phyloP scores from a whole-genome alignment of 2,888 invertebrate species.

The Operophtera brumata region DNA sequence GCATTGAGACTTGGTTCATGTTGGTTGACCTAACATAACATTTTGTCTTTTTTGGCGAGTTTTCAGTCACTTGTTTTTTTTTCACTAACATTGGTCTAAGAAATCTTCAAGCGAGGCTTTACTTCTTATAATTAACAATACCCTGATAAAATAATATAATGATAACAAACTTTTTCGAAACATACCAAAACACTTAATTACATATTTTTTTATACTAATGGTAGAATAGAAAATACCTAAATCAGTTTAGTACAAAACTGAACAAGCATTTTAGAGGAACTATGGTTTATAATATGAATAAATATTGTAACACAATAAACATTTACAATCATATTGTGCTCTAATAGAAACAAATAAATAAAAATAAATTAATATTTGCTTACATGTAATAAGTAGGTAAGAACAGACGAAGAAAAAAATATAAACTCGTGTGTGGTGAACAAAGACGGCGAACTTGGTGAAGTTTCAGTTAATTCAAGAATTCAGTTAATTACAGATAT shows the following conservation, averaged over 20 bases:
- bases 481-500: too few species aligned
- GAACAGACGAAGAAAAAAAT: too few species aligned
- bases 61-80: conserved; percentile 25
- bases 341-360: neutral
- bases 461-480: too few species aligned
- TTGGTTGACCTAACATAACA: conserved; percentile 17
- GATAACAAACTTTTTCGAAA: neutral
- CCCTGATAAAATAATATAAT: conserved; percentile 27
- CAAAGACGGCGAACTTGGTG: too few species aligned
- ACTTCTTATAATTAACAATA: conserved; percentile 27
- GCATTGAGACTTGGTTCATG: neutral
- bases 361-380: too few species aligned
- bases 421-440: too few species aligned
- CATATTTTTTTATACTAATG: too few species aligned
- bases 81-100: conserved; percentile 36
- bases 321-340: neutral
- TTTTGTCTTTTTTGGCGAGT: conserved; percentile 30
- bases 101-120: conserved; percentile 29
- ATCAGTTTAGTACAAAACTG: too few species aligned
- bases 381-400: neutral
- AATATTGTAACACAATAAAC: neutral
- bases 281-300: neutral
- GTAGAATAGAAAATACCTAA: too few species aligned
- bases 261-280: too few species aligned
- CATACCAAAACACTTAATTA: too few species aligned